Evolutionary conservation across 2,113 vertebrate species (phyloP), one percentile per base, ranked within the genome.

Genomic region (Otocyon megalotis): DNA sequence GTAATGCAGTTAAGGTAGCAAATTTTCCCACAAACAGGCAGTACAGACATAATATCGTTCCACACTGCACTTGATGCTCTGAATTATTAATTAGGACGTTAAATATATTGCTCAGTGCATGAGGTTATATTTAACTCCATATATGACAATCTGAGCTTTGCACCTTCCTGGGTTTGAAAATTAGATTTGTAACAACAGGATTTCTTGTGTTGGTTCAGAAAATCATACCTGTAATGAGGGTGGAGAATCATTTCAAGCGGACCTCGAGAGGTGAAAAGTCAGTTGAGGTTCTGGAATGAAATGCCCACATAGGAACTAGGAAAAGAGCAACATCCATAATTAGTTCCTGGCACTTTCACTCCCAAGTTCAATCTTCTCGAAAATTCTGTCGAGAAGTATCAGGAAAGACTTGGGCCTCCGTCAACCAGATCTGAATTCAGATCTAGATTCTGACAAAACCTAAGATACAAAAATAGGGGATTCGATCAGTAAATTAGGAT

Each of bases 31-130:
- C 26, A 32, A 54, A 35, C 65, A 95, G 65, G 69, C 60, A 84
- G 13, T 1, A n/a, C n/a, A 90, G 58, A 80, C 58, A 35, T 89
- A 90, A 87, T 53, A 88, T 88, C 85, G 77, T 95, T 94, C 95
- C 69, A 80, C 63, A 67, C 15, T 32, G 32, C 58, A 76, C 43
- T 92, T 58, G 84, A 83, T 77, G 69, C 81, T 92, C 90, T 97
- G 84, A 97, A 96, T 97, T 97, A 97, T 97, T 97, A 97, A 98
- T 89, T 72, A 71, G 83, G 81, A 94, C 74, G 63, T 89, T 88
- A 90, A 96, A 90, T 97, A 65, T 94, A 98, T 76, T 86, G 86
- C 53, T 94, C 84, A 81, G 90, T 95, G 82, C 74, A 83, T 50
- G 81, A 92, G 88, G 89, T 97, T 97, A 96, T 94, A 97, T 93